Evolutionary conservation across 2,113 vertebrate genomes (phyloP).

Genomic region (Aldabrachelys gigantea): DNA sequence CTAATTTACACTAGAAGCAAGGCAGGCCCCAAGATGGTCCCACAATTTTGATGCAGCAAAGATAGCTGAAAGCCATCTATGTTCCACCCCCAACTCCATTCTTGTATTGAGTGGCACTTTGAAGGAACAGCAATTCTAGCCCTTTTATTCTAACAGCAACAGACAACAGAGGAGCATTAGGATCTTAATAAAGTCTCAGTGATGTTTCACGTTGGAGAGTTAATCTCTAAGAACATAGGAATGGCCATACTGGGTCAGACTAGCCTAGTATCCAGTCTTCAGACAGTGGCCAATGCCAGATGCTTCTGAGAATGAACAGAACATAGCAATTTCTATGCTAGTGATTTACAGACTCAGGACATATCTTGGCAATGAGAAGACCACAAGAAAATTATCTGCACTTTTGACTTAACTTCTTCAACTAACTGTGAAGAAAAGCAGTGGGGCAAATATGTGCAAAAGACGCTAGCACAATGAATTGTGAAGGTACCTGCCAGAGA

Average conservation of each 20-base stretch:
- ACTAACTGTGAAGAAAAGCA: neutral
- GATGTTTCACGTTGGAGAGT: neutral
- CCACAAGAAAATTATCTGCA: neutral
- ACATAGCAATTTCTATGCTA: neutral
- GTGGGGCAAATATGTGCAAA: neutral
- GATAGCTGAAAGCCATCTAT: rapidly evolving
- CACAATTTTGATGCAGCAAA: neutral
- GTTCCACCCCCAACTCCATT: neutral
- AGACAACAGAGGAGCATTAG: neutral
- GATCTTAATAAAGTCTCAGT: neutral
- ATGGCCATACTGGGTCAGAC: neutral
- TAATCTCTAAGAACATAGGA: neutral
- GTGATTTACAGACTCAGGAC: neutral
- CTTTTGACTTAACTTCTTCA: neutral
- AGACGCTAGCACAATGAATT: neutral
- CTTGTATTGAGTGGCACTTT: neutral
- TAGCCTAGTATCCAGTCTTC: too few species aligned
- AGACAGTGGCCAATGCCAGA: too few species aligned
- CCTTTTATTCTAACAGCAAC: neutral
- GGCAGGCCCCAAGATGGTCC: rapidly evolving
- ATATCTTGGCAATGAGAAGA: neutral
- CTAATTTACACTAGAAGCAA: neutral
- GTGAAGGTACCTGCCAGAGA: neutral
- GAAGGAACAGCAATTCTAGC: neutral
- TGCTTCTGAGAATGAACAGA: too few species aligned